A percentile compares a stretch with the other conserved stretches of the same genome.
phyloP scores from a whole-genome alignment of 1,140 invertebrate species.

The Leptinotarsa texana region DNA sequence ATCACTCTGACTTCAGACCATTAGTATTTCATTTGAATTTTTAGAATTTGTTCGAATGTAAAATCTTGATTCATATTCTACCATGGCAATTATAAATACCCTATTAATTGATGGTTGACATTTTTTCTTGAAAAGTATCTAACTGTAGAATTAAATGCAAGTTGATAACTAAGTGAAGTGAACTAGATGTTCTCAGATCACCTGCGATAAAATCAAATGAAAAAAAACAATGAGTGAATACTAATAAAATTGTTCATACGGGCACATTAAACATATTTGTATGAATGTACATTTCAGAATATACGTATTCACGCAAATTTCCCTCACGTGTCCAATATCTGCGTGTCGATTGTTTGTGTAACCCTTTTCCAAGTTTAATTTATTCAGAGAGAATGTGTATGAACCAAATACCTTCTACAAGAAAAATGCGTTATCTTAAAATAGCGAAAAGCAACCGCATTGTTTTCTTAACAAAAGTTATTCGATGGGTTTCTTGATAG shows the following conservation, averaged over 20 bases:
- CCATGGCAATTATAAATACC: too few species aligned
- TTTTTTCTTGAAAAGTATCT: too few species aligned
- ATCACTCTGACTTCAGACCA: too few species aligned
- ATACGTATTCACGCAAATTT: not conserved
- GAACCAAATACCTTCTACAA: not conserved
- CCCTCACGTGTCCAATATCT: not conserved
- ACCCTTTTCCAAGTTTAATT: not conserved
- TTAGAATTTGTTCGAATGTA: too few species aligned
- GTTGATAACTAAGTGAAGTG: too few species aligned
- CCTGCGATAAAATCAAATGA: not conserved
- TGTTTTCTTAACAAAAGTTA: not conserved
- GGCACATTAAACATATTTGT: not conserved
- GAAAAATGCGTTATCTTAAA: not conserved
- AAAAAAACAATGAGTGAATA: not conserved
- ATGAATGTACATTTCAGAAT: not conserved
- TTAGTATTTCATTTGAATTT: too few species aligned
- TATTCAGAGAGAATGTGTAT: not conserved
- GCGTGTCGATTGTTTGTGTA: constrained; percentile 1
- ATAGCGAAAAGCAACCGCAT: not conserved
- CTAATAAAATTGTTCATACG: not conserved
- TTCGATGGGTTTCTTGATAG: not conserved
- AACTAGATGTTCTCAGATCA: too few species aligned
- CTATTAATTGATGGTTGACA: too few species aligned
- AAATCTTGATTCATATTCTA: too few species aligned
- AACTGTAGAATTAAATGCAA: too few species aligned